Evolutionary conservation across 2,797 vertebrate species (phyloP), one percentile per base, ranked within the genome.

Genomic region (Clangula hyemalis): DNA sequence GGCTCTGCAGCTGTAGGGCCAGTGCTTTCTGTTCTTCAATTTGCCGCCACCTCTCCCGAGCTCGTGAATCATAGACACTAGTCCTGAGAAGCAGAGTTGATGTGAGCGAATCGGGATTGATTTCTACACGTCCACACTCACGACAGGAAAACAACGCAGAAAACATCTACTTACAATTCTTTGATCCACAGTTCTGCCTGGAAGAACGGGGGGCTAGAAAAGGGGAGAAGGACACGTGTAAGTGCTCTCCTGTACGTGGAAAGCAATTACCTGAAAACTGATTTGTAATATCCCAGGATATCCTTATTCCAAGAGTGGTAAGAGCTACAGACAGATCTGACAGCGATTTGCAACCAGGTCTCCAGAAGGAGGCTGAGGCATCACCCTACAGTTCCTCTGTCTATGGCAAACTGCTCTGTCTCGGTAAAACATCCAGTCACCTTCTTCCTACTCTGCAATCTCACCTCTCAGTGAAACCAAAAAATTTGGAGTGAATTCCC

Each of bases 111-210:
- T 7, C 27, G 1, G 10, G 0, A 3, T 1, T 69, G 21, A 6
- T 13, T 51, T 13, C 53, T 19, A 5, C 9, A 2, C 0, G 12
- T 8, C 7, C 39, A 25, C 16, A 1, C 22, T 16, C 11, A 5
- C 0, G 2, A 6, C 3, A 17, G 24, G 25, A 20, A 85, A 76
- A 43, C 2, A 5, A 19, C 22, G 32, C 28, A 49, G 28, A 8
- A 19, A 64, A 18, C 7, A 7, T 6, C 87, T 27, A 98, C 99
- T 99, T 97, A 99, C 99, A 99, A 96, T 98, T 99, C 99, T 97
- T 99, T 99, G 97, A 99, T 99, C 99, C 99, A 99, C 28, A 99
- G 96, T 76, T 99, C 99, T 2, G 99, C 98, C 92, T 99, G 98
- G 97, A 99, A 99, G 97, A 98, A 99, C 3, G 98, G 98, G 87